Evolutionary conservation across 1,140 invertebrate species (phyloP), one percentile per base, ranked within the genome.

Genomic region (Drosophila trapezifrons): DNA sequence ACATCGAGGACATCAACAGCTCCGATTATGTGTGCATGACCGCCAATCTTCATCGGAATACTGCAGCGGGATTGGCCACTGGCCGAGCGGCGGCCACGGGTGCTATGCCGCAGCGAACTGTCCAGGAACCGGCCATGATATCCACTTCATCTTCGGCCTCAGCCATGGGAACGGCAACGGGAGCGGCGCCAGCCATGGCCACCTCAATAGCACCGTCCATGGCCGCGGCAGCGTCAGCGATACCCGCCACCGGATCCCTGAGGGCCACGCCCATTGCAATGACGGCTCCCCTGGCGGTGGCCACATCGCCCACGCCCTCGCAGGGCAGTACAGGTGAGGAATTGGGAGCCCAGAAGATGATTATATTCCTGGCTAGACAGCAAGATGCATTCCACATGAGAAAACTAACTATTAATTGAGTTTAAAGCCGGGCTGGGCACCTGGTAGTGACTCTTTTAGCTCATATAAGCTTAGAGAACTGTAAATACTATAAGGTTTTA

Each of bases 11-110:
- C 57, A 93, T 94, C 27, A 95, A 95, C 89, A 94, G 94, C 57
- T 95, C 94, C n/a, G 95, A 95, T 78, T 95, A 95, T 92, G 95
- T 95, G 7, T 95, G 95, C 82, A 95, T 95, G 95, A 95, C 94
- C 9, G 94, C 94, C 13, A 95, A 94, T 42, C 91, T 93, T 22
- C 90, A 93, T 65, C 59, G 80, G 25, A 78, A 82, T 52, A 43
- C 60, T 22, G 22, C 64, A 1, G 51, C 43, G 3, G 60, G 91
- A 1, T 12, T 70, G 67, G 67, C 66, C n/a, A 57, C 67, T 0
- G 67, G 51, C n/a, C 46, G 66, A 10, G 43, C 47, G 17, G 56
- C 58, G 20, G 46, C 52, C 17, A 43, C 46, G 2, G 70, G 37
- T 2, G 60, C 70, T 9, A 63, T 32, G 59, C 76, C 46, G 17